phyloP scores from a whole-genome alignment of 1,140 invertebrate genomes.

The Pissodes strobi region DNA sequence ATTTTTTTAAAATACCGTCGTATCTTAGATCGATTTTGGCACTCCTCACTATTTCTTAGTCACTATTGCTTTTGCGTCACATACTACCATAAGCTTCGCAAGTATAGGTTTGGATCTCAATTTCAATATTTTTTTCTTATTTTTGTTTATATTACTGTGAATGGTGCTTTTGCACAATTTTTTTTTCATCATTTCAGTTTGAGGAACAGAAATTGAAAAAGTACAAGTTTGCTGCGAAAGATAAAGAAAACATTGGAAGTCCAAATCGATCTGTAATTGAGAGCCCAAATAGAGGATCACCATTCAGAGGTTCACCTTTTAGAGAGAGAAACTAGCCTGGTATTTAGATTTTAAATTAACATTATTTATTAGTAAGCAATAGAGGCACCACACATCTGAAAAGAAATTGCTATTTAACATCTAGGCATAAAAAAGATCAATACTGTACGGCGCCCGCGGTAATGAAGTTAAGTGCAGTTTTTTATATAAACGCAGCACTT shows the following conservation, averaged over 20 bases:
- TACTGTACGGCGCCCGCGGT: too few relatives aligned
- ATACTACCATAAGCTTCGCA: not conserved
- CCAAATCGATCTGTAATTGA: slow-evolving; percentile 44
- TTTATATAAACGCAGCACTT: too few relatives aligned
- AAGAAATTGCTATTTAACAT: too few relatives aligned
- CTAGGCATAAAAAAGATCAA: too few relatives aligned
- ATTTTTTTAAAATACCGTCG: too few relatives aligned
- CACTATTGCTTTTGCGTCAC: too few relatives aligned
- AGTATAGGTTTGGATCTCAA: too few relatives aligned
- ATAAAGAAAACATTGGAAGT: slow-evolving; percentile 51
- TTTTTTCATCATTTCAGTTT: too few relatives aligned
- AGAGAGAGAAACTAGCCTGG: slow-evolving; percentile 43
- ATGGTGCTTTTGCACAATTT: slow-evolving; percentile 4
- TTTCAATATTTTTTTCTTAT: not conserved
- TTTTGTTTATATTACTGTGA: slow-evolving; percentile 1
- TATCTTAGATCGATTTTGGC: too few relatives aligned
- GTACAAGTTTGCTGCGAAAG: slow-evolving; percentile 33
- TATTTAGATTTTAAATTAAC: slow-evolving; percentile 1
- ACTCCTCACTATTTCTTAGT: too few relatives aligned
- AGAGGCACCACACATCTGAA: not conserved
- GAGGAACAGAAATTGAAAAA: slow-evolving; percentile 44
- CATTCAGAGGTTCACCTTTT: slow-evolving; percentile 44
- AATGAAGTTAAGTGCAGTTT: too few relatives aligned
- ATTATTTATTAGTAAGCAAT: not conserved
- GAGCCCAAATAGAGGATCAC: slow-evolving; percentile 30